Base-by-base conservation (phyloP, 2,113 vertebrate species). In the Pygoscelis antarcticus region DNA sequence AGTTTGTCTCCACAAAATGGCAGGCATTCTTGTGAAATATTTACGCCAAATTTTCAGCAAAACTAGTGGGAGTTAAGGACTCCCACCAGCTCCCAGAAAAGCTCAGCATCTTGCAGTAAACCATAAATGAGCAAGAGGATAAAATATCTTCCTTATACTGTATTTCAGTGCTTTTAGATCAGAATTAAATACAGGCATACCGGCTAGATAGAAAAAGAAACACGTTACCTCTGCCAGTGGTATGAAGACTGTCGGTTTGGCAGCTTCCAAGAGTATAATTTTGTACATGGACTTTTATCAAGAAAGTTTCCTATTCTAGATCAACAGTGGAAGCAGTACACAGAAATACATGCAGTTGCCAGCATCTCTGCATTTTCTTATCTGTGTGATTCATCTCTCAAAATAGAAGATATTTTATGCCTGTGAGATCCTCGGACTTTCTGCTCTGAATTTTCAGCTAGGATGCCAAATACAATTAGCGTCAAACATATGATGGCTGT, bases 41-140 rank as follows among this genome's bases (percentile, higher is more conserved):
- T 94, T 93, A 93, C 16, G 18, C 17, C 74, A 81, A 68, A 60
- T 87, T 93, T 83, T 74, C 72, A 78, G 23, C 60, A 89, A 93
- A 94, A 90, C 71, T 47, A 60, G 90, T 92, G 80, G 91, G 91
- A 95, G 72, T 71, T 87, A 38, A 89, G 88, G 65, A 75, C 61
- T 89, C 52, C 42, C 46, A 96, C 88, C 52, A 72, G 36, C 61
- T 91, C 81, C 40, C 57, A 95, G 74, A 87, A 84, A 95, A 87
- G 69, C 89, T 92, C 52, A 61, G 65, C 77, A 95, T 96, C 91
- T 93, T 96, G 69, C 94, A 82, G 70, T 82, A 92, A 96, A 79
- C 57, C 49, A 0, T 72, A 95, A 97, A 87, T 96, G 89, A 97
- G 94, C 96, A 97, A 95, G 80, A 93, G n/a, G 36, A 95, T 68